Evolutionary conservation across 2,797 vertebrate genomes (phyloP).

Genomic region (Coregonus suidteri): DNA sequence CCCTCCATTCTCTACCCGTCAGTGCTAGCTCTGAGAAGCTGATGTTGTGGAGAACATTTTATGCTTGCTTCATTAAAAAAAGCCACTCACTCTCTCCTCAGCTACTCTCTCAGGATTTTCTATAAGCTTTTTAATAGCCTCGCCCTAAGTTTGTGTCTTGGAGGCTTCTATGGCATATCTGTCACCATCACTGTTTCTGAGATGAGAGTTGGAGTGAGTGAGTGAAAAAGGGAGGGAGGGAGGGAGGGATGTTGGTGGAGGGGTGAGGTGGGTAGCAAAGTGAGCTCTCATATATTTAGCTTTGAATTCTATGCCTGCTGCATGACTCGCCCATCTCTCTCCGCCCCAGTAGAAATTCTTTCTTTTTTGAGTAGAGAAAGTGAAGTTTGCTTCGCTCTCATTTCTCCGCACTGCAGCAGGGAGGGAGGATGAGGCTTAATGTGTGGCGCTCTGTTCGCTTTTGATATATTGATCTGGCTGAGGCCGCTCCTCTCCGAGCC

Average conservation of each 20-base stretch:
- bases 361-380: background rate
- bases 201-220: background rate
- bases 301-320: background rate
- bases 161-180: constrained; percentile 18
- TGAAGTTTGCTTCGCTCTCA: background rate
- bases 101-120: constrained; percentile 26
- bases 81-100: constrained; percentile 31
- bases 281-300: constrained; percentile 6
- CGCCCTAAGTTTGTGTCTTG: constrained; percentile 20
- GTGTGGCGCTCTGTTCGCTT: constrained; percentile 48
- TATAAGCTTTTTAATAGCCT: background rate
- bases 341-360: background rate
- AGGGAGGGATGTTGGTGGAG: background rate
- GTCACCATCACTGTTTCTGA: constrained; percentile 36
- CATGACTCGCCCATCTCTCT: background rate
- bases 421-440: constrained; percentile 22
- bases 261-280: background rate
- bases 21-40: constrained; percentile 25
- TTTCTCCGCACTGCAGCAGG: constrained; percentile 51
- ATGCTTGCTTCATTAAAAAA: constrained; percentile 42
- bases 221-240: background rate
- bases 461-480: constrained; percentile 68
- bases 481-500: constrained; percentile 34
- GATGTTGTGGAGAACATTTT: constrained; percentile 28
- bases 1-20: constrained; percentile 34